Percentiles rank a stretch among this genome's conserved stretches.
Evolutionary conservation across 1,140 invertebrate genomes (phyloP).

Genomic region (Elymnias hypermnestra): DNA sequence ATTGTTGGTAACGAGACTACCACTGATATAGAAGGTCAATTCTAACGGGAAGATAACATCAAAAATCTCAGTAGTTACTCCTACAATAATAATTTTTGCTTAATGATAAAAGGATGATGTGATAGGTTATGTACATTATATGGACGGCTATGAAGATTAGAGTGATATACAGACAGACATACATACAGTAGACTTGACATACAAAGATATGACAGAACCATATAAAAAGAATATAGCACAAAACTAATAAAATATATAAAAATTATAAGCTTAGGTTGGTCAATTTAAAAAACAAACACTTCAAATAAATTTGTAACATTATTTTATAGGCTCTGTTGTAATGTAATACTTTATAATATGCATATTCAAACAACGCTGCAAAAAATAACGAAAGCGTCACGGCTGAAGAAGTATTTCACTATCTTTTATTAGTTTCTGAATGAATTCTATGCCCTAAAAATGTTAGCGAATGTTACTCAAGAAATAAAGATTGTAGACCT

Average conservation of each 20-base stretch:
- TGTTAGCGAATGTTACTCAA: neutral
- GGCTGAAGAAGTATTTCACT: neutral
- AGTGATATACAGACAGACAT: too few relatives aligned
- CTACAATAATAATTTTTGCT: too few relatives aligned
- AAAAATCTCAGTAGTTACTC: too few relatives aligned
- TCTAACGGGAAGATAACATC: too few relatives aligned
- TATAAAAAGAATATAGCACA: neutral
- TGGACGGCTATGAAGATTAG: too few relatives aligned
- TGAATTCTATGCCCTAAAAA: conserved; percentile 25
- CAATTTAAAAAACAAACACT: neutral
- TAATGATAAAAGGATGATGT: too few relatives aligned
- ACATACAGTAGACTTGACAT: too few relatives aligned
- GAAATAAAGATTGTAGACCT: neutral
- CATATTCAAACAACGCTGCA: neutral
- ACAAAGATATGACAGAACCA: neutral
- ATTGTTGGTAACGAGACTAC: too few relatives aligned
- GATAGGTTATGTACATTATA: too few relatives aligned
- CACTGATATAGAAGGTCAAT: too few relatives aligned
- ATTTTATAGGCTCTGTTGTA: too few relatives aligned
- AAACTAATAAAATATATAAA: neutral
- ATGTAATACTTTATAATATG: neutral
- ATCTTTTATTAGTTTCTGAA: neutral
- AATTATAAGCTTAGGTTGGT: too few relatives aligned
- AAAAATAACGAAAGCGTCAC: neutral
- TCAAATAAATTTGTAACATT: neutral